Evolutionary conservation across 2,797 vertebrate species (phyloP), one percentile per base, ranked within the genome.

Genomic region (Oryzias sinensis): DNA sequence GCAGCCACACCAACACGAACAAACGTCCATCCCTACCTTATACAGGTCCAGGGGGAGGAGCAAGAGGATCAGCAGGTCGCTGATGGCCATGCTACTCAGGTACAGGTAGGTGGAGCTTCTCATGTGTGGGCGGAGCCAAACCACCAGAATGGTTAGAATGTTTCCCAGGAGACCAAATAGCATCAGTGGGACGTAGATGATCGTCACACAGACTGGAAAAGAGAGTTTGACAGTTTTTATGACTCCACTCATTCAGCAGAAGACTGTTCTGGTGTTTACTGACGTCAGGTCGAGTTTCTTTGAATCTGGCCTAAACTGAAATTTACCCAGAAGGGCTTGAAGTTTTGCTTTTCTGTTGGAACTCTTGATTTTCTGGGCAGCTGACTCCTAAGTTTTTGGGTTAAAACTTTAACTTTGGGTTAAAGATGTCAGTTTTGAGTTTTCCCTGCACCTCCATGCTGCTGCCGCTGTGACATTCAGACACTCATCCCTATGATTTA

Each of bases 41-140:
- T 93, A 93, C 2, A 94, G 82, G 57, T 94, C 93, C 48, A 93
- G 88, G 17, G 93, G 93, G 68, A 94, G 74, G 40, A 93, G 86
- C 0, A 91, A 77, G 14, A 93, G 90, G 13, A 94, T 93, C 24
- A 94, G 54, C 49, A 93, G 87, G 45, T 93, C 93, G 0, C 91
- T 93, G 0, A 93, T 68, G 0, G 93, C 92, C 93, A 93, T 93
- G 62, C 93, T 94, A 83, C 91, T 92, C 65, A 93, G 86, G 82
- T 93, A 94, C 55, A 93, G 83, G 82, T 93, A 94, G 48, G 92
- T 91, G 0, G 91, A 93, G 55, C 91, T 93, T 65, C 89, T 87
- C 90, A 93, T 93, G 45, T 89, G 88, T 18, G 89, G 91, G 56
- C 90, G 88, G 16, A 86, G 79, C 79, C 88, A 90, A 49, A 93